Percentiles rank a stretch among this genome's conserved stretches.
phyloP scores from a whole-genome alignment of 2,113 vertebrate species.

The Spheniscus mendiculus region DNA sequence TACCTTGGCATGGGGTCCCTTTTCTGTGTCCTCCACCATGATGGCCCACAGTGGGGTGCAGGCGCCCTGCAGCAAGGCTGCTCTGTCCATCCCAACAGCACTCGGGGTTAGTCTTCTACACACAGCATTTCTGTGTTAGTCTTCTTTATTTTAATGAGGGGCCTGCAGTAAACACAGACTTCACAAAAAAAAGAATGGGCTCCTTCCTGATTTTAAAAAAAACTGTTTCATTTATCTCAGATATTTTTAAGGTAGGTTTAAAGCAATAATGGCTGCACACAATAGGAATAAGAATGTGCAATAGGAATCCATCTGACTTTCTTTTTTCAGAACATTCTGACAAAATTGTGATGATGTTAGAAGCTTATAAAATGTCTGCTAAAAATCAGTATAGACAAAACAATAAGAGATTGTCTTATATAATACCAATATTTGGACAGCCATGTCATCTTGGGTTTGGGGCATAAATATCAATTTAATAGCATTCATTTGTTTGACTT shows the following conservation, averaged over 20 bases:
- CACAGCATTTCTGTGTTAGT: rapidly evolving
- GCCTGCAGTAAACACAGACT: not conserved
- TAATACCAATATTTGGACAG: not conserved
- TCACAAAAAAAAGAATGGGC: not conserved
- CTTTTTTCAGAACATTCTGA: not conserved
- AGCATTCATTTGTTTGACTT: not conserved
- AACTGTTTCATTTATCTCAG: not conserved
- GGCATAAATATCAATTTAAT: not conserved
- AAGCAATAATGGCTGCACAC: not conserved
- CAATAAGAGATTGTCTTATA: not conserved
- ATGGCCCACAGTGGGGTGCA: rapidly evolving
- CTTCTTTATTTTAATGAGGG: not conserved
- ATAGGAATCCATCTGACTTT: not conserved
- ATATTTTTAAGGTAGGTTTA: not conserved
- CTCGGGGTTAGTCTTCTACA: not conserved
- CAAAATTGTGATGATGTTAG: not conserved
- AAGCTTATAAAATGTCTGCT: not conserved
- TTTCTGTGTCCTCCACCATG: not conserved
- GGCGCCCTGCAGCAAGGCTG: not conserved
- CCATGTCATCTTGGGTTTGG: not conserved
- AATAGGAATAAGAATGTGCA: not conserved
- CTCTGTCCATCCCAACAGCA: no score
- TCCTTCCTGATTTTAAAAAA: not conserved
- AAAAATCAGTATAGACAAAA: not conserved
- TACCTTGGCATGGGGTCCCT: rapidly evolving